A percentile compares a stretch with the other conserved stretches of the same genome.
Conservation (phyloP, 1,140 invertebrate species). For the Globodera ellingtonae region DNA sequence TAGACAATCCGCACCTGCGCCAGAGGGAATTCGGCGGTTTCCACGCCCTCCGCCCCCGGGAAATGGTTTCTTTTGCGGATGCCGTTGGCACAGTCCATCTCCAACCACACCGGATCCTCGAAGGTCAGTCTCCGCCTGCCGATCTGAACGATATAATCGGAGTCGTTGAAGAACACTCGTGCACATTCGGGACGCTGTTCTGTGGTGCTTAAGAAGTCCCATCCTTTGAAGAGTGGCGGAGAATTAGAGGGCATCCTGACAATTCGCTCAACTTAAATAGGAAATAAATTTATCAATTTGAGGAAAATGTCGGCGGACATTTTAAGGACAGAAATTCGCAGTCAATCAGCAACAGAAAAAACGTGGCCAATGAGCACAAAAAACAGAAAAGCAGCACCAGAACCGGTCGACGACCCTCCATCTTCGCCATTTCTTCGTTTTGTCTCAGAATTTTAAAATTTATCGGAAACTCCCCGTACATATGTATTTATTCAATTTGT, state of each 20-base stretch:
- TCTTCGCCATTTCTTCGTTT: not conserved
- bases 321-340: not conserved
- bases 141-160: constrained; percentile 7
- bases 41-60: not conserved
- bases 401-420: not conserved
- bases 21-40: constrained; percentile 19
- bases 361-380: not conserved
- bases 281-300: too few relatives aligned
- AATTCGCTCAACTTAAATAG: not conserved
- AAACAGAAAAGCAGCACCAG: not conserved
- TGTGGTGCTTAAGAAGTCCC: not conserved
- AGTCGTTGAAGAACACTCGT: constrained; percentile 11
- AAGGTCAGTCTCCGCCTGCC: constrained; percentile 10
- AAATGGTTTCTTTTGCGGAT: constrained; percentile 17
- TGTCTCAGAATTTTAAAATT: not conserved
- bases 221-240: not conserved
- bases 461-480: not conserved
- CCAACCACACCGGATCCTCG: not conserved
- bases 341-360: not conserved
- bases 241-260: not conserved
- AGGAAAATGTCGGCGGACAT: not conserved
- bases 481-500: too few relatives aligned
- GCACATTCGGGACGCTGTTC: not conserved
- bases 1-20: constrained; percentile 33
- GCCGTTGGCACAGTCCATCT: constrained; percentile 25